These are phyloP conservation scores for Zaprionus nigranus DNA, from an alignment of 1,140 invertebrate species.

Conservation along the genomic window DNA sequence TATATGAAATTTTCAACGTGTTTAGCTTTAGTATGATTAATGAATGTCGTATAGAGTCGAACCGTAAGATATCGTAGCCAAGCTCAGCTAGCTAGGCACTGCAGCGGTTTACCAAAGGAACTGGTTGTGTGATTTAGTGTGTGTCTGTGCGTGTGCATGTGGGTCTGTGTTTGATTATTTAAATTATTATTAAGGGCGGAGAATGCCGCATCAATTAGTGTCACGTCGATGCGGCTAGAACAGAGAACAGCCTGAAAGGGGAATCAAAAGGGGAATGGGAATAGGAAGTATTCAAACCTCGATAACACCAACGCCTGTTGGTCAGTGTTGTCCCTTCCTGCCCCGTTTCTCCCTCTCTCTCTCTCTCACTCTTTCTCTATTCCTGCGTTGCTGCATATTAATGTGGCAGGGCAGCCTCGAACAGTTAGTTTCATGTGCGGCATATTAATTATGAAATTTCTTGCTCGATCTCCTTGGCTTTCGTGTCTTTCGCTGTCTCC, in stretches of 20 bases:
- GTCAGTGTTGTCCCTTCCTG: neutral
- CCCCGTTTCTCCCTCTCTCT: no score
- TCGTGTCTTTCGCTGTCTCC: conserved; percentile 38
- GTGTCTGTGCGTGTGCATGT: conserved; percentile 31
- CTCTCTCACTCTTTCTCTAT: conserved; percentile 21
- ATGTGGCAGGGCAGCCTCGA: conserved; percentile 55
- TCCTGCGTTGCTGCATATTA: conserved; percentile 63
- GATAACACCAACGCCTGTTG: conserved; percentile 47
- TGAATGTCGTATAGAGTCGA: conserved; percentile 51
- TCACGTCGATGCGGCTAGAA: conserved; percentile 56
- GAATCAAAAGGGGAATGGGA: conserved; percentile 8
- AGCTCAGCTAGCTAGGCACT: conserved; percentile 13
- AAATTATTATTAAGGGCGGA: conserved; percentile 75
- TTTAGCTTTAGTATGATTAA: conserved; percentile 71
- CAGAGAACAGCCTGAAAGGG: conserved; percentile 15
- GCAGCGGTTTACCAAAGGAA: conserved; percentile 36
- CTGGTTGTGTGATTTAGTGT: conserved; percentile 4
- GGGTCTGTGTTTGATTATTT: conserved; percentile 63
- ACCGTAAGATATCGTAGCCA: neutral
- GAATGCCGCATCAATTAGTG: conserved; percentile 75
- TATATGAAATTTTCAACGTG: conserved; percentile 73
- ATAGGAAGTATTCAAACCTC: conserved; percentile 4
- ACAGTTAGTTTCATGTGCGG: conserved; percentile 71
- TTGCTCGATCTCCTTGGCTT: conserved; percentile 29
- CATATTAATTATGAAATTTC: conserved; percentile 82